phyloP scores from a whole-genome alignment of 2,888 invertebrate genomes.

The Loripinus fragilis region DNA sequence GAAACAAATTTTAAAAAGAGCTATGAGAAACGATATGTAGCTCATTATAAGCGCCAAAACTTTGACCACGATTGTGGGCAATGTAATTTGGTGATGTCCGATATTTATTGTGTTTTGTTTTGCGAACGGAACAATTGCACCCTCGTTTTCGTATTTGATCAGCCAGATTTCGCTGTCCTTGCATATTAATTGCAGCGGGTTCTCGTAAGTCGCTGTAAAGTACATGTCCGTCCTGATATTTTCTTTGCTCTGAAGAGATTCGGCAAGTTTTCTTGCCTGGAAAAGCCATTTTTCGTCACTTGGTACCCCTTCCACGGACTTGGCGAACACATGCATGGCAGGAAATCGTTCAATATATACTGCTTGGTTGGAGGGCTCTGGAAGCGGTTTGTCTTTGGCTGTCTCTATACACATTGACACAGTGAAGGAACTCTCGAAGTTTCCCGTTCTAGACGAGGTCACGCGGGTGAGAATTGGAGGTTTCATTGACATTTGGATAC shows the following conservation, averaged over 20 bases:
- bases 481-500: conserved; percentile 29
- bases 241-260: conserved; percentile 32
- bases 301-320: conserved; percentile 39
- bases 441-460: conserved; percentile 1
- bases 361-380: conserved; percentile 29
- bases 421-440: conserved; percentile 44
- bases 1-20: not conserved
- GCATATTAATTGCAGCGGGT: conserved; percentile 44
- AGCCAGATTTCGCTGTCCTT: conserved; percentile 49
- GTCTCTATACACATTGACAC: conserved; percentile 34
- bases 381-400: conserved; percentile 15
- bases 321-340: conserved; percentile 50
- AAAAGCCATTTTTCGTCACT: conserved; percentile 48
- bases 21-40: not conserved
- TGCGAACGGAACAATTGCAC: not conserved
- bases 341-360: conserved; percentile 46
- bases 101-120: not conserved
- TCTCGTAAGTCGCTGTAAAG: conserved; percentile 48
- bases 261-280: conserved; percentile 38
- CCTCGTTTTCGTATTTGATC: conserved; percentile 33
- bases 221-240: conserved; percentile 49
- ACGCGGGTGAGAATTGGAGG: conserved; percentile 51
- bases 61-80: not conserved
- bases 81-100: not conserved
- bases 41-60: not conserved